Percentiles rank a stretch among this genome's conserved stretches.
These are phyloP conservation scores for Strigamia maritima DNA, from an alignment of 2,888 invertebrate species.

Conservation along the genomic window DNA sequence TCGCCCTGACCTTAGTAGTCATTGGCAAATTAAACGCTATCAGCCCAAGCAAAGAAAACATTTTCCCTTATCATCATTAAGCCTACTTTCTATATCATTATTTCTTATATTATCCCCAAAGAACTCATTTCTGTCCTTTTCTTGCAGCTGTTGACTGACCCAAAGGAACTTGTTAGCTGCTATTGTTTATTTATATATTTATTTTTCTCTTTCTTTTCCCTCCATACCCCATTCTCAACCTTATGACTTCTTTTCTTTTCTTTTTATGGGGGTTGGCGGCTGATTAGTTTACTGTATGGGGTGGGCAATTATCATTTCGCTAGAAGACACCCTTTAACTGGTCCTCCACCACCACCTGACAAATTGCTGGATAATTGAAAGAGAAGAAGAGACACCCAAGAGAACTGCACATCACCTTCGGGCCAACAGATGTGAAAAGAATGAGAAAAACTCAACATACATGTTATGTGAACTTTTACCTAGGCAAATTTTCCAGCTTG, in stretches of 20 bases:
- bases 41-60: too few species aligned
- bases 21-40: too few species aligned
- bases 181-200: neutral
- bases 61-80: neutral
- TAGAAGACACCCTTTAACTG: neutral
- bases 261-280: neutral
- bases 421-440: neutral
- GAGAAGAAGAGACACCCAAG: constrained; percentile 20
- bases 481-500: too few species aligned
- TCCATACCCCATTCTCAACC: neutral
- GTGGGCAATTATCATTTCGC: constrained; percentile 6
- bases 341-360: neutral
- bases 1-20: too few species aligned
- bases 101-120: neutral
- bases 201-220: neutral
- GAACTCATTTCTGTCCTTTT: neutral
- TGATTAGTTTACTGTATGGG: constrained; percentile 10
- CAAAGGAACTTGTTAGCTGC: neutral
- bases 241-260: neutral
- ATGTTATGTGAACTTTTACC: too few species aligned
- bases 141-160: neutral
- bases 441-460: neutral
- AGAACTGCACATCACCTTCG: constrained; percentile 9
- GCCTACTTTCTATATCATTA: neutral
- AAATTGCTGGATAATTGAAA: constrained; percentile 23